Conservation (phyloP, 2,113 vertebrate species). For the Otocyon megalotis region DNA sequence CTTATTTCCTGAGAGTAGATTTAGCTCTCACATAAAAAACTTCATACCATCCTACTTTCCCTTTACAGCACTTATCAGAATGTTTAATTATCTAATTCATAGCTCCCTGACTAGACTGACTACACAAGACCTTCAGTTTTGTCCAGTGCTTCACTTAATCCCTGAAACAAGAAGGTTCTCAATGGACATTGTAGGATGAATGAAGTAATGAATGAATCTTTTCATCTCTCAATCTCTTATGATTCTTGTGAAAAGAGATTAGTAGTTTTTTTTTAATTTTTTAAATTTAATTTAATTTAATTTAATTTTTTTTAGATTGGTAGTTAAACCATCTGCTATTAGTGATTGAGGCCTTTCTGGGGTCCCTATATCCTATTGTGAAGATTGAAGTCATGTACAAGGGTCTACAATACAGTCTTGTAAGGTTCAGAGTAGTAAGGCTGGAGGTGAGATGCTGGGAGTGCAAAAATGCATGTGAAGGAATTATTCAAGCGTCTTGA, state of each 20-base stretch:
- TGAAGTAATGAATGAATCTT: neutral
- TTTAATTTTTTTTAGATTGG: too few species aligned
- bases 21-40: neutral
- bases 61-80: neutral
- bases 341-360: neutral
- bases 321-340: neutral
- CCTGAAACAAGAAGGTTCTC: neutral
- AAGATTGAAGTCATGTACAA: neutral
- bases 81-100: constrained; percentile 6
- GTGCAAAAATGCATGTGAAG: too few species aligned
- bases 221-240: neutral
- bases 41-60: neutral
- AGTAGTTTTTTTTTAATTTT: too few species aligned
- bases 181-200: neutral
- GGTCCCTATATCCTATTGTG: neutral
- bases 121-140: neutral
- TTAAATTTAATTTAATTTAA: too few species aligned
- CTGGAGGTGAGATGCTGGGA: too few species aligned
- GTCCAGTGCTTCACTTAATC: neutral
- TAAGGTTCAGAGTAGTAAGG: too few species aligned
- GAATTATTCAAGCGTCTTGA: neutral
- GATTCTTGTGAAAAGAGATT: neutral
- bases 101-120: neutral
- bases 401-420: neutral
- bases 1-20: constrained; percentile 1